Base-by-base conservation (phyloP, 2,113 vertebrate species). In the Semicossyphus pulcher region DNA sequence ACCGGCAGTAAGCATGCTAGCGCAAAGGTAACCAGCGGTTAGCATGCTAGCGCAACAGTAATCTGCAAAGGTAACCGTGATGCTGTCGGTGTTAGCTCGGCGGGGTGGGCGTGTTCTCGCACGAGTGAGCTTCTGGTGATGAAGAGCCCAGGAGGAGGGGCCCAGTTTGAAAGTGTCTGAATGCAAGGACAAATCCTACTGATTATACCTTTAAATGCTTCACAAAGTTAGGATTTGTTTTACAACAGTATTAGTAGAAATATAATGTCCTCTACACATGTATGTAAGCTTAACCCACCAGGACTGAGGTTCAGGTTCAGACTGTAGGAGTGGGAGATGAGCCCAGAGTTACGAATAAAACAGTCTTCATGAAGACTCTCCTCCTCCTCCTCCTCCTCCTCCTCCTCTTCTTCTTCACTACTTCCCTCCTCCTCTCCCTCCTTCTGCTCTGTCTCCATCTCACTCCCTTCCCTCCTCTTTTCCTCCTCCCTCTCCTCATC, bases 301-400 rank as follows among this genome's bases (percentile, higher is more conserved):
- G 94, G 81, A 49, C 91, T 87, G 21, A 99, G 78, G 80, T 95
- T 92, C 74, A 99, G 89, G 5, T 93, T 89, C 63, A 99, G 93
- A 7, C 78, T 92, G 72, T 99, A 99, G 20, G 93, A 92, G 88
- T 93, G 93, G 34, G 97, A 97, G 65, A 98, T 92, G 15, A 99
- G 94, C 0, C 97, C 98, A 0, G 96, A 94, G 83, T 72, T 94
- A 48, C 94, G 94, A 41, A 99, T 84, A 48, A 99, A 97, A 0
- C 32, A 49, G 8, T 94, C 72, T 64, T 83, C 70, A 58, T 77
- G 37, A 29, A 11, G 8, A 12, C 62, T 71, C 0, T 77, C 76
- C 8, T 76, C 39, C 15, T 64, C 42, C 15, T 23, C 26, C 15
- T 57, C 48, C 0, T 21, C 8, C 0, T 31, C 42, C 1, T 52